Conservation (phyloP, 1,140 invertebrate genomes). For the Ctenoplectra terminalis region DNA sequence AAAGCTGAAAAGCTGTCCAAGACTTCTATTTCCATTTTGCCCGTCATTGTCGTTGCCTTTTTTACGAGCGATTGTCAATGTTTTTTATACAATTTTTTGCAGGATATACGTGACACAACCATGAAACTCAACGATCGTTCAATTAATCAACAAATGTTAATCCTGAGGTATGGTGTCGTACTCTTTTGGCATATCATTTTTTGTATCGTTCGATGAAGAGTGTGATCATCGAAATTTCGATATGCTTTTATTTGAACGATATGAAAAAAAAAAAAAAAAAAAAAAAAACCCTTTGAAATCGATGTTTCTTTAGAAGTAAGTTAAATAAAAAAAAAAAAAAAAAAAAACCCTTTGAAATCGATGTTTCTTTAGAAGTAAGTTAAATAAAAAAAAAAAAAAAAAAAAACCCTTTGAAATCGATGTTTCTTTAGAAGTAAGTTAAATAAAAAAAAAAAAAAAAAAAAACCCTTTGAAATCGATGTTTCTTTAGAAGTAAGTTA, state of each 20-base stretch:
- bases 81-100: slow-evolving; percentile 67
- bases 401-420: no score
- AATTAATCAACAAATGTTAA: slow-evolving; percentile 17
- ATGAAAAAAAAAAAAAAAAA: no score
- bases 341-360: no score
- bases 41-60: slow-evolving; percentile 69
- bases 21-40: slow-evolving; percentile 56
- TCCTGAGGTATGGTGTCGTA: slow-evolving; percentile 11
- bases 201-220: slow-evolving; percentile 45
- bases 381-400: no score
- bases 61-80: slow-evolving; percentile 66
- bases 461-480: no score
- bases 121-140: slow-evolving; percentile 17
- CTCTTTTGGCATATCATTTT: slow-evolving; percentile 57
- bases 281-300: no score
- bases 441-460: no score
- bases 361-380: no score
- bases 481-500: no score
- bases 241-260: slow-evolving; percentile 8
- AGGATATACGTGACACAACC: not conserved
- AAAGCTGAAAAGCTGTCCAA: slow-evolving; percentile 25
- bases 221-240: not conserved
- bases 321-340: no score
- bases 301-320: no score
- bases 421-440: no score